A percentile compares a stretch with the other conserved stretches of the same genome.
These are phyloP conservation scores for Ciconia maguari DNA, from an alignment of 2,113 vertebrate species.

Conservation along the genomic window DNA sequence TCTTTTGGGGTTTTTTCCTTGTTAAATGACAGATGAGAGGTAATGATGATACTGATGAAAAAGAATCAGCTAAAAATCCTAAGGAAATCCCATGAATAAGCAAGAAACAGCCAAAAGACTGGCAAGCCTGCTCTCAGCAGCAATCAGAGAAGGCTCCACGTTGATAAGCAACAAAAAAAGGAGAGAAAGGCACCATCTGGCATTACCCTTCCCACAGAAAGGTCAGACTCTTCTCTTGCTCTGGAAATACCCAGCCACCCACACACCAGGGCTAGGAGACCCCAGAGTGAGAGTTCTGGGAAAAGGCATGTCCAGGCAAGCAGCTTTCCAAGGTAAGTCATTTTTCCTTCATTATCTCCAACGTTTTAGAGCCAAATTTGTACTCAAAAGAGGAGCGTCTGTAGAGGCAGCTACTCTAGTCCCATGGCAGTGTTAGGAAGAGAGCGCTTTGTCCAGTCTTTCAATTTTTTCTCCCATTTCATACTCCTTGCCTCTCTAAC, in stretches of 20 bases:
- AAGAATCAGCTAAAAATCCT: not conserved
- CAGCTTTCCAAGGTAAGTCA: not conserved
- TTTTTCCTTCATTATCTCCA: not conserved
- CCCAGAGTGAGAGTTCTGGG: not conserved
- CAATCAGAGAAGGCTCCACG: not conserved
- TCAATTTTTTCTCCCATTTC: not conserved
- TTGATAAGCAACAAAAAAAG: not conserved
- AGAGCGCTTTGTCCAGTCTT: not conserved
- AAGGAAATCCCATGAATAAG: conserved; percentile 4
- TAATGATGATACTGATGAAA: conserved; percentile 4
- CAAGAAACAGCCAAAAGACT: not conserved
- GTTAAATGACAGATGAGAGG: conserved; percentile 11
- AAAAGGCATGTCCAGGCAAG: not conserved
- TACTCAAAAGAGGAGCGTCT: not conserved
- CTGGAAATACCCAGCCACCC: not conserved
- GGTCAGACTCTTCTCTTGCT: not conserved
- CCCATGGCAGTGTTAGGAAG: not conserved
- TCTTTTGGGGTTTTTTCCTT: not conserved
- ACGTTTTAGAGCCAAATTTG: not conserved
- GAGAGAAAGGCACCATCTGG: not conserved
- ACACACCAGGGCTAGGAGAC: not conserved
- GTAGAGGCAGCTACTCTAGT: not conserved
- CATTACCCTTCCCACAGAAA: not conserved
- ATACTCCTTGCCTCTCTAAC: not conserved
- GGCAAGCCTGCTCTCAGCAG: not conserved